phyloP scores from a whole-genome alignment of 2,888 invertebrate species.

The Tricholauxania praeusta region DNA sequence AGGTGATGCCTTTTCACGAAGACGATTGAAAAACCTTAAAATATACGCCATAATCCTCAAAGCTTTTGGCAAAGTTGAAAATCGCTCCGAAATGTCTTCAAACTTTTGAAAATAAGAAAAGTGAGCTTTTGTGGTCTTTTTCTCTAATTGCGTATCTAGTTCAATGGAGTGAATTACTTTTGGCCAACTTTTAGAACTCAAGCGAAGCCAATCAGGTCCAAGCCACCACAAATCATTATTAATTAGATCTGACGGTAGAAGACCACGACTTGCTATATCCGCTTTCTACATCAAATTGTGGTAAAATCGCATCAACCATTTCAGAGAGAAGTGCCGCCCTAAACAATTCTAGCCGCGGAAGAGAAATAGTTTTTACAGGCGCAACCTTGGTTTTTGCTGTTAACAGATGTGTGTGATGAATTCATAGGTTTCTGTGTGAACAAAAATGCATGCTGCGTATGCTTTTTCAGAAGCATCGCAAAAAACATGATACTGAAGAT shows the following conservation, averaged over 20 bases:
- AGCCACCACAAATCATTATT: too few relatives aligned
- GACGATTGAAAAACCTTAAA: constrained; percentile 16
- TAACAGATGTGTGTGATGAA: constrained; percentile 21
- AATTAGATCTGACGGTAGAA: too few relatives aligned
- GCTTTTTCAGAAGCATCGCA: constrained; percentile 38
- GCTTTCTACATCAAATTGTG: not conserved
- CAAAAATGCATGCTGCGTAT: constrained; percentile 18
- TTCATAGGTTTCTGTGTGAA: constrained; percentile 13
- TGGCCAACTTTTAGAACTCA: too few relatives aligned
- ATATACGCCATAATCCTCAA: constrained; percentile 22
- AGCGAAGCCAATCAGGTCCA: too few relatives aligned
- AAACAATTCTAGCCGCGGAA: constrained; percentile 33
- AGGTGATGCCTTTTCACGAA: not conserved
- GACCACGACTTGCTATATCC: too few relatives aligned
- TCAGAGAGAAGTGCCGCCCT: constrained; percentile 30
- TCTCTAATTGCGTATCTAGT: not conserved
- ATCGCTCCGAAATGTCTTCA: constrained; percentile 13
- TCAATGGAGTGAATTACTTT: too few relatives aligned
- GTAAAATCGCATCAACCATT: constrained; percentile 17
- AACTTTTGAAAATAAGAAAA: constrained; percentile 27
- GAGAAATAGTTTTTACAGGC: constrained; percentile 17
- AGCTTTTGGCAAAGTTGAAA: constrained; percentile 24
- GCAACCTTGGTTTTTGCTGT: constrained; percentile 37
- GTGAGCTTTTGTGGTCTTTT: not conserved
- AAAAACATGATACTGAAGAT: constrained; percentile 25